Conservation (phyloP, 37 sponge, comb jelly and placozoan genomes). For the Diacarnus erythraeanus region DNA sequence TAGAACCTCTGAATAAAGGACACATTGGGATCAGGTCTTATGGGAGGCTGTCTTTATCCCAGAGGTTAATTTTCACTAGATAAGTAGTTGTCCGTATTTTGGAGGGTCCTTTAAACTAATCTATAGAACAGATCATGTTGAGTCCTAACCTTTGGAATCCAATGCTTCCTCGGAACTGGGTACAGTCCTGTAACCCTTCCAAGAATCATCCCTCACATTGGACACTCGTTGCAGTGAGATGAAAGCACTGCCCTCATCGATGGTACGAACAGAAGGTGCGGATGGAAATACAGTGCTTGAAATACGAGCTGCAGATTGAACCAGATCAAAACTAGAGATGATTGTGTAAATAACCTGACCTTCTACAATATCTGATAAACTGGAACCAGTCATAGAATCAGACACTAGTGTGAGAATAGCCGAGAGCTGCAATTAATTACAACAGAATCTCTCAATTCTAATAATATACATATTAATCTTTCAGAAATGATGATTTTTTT, state of each 20-base stretch:
- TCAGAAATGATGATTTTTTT: neutral
- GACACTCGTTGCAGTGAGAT: slow-evolving; percentile 6
- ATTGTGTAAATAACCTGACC: no score
- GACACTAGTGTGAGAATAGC: slow-evolving; percentile 37
- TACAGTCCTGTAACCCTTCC: neutral
- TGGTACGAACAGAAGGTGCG: slow-evolving; percentile 30
- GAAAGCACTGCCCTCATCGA: slow-evolving; percentile 10
- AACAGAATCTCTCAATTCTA: neutral
- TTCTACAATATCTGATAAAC: slow-evolving; percentile 56
- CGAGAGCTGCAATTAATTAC: slow-evolving; percentile 8
- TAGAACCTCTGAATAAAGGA: no score
- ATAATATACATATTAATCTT: neutral
- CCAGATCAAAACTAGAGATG: no score
- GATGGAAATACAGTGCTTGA: slow-evolving; percentile 44
- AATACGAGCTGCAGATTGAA: slow-evolving; percentile 50
- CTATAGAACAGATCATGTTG: no score
- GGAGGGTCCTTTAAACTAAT: no score
- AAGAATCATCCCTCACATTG: neutral
- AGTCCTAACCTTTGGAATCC: neutral
- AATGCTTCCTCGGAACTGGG: neutral
- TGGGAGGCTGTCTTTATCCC: no score
- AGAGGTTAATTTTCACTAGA: no score
- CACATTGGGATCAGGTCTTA: no score
- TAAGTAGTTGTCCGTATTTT: no score
- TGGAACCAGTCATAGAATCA: slow-evolving; percentile 34